Evolutionary conservation across 2,797 vertebrate genomes (phyloP).

Genomic region (Danio tinwini): DNA sequence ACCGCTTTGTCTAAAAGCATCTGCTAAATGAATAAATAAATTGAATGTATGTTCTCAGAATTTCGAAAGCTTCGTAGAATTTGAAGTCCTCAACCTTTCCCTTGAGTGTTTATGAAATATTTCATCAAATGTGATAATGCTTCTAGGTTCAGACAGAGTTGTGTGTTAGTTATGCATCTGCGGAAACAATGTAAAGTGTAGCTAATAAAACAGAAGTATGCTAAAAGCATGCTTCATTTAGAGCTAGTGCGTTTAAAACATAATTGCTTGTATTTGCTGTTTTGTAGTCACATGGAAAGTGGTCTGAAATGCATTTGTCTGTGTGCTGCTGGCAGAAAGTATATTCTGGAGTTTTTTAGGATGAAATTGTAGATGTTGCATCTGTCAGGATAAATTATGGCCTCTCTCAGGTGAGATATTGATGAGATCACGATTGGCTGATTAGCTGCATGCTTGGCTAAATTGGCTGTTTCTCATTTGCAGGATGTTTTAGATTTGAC

Average conservation of each 20-base stretch:
- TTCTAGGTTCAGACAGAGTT: background rate
- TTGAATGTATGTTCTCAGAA: background rate
- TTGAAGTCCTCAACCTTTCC: background rate
- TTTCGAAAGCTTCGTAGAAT: background rate
- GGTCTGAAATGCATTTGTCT: background rate
- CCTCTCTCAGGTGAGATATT: slow-evolving; percentile 40
- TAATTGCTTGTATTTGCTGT: background rate
- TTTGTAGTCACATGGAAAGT: background rate
- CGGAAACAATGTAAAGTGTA: background rate
- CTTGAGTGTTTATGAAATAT: background rate
- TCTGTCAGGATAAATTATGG: slow-evolving; percentile 40
- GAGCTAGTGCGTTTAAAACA: background rate
- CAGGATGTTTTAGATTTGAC: slow-evolving; percentile 27
- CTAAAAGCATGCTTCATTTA: background rate
- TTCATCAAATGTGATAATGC: background rate
- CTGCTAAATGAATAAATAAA: background rate
- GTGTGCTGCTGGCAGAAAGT: background rate
- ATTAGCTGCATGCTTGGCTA: slow-evolving; percentile 26
- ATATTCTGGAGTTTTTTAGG: background rate
- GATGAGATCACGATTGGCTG: slow-evolving; percentile 31
- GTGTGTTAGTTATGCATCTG: background rate
- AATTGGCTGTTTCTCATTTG: slow-evolving; percentile 44
- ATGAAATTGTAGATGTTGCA: slow-evolving; percentile 3
- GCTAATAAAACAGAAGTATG: background rate
- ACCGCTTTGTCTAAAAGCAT: background rate